These are phyloP conservation scores for Nematostella vectensis DNA, from an alignment of 92 coral and sea anemone genomes.

Conservation along the genomic window DNA sequence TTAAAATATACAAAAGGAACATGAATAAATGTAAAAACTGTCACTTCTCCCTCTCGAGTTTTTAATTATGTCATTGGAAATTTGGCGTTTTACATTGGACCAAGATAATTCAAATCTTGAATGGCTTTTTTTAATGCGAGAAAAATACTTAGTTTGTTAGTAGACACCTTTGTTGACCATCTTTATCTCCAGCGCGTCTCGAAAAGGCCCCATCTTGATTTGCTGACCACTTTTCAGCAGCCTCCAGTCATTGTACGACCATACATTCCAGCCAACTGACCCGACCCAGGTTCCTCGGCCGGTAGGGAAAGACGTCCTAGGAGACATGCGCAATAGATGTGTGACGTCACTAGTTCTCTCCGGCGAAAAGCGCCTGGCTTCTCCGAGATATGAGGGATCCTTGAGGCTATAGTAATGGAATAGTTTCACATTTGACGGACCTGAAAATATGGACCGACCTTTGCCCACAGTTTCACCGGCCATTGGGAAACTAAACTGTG, in stretches of 20 bases:
- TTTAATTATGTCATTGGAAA: no score
- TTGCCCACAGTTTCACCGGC: conserved; percentile 43
- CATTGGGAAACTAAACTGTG: conserved; percentile 10
- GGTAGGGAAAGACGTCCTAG: conserved; percentile 31
- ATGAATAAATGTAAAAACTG: no score
- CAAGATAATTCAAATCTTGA: no score
- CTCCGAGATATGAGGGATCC: conserved; percentile 57
- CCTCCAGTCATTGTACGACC: conserved; percentile 82
- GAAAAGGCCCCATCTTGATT: conserved; percentile 50
- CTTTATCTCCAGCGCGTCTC: conserved; percentile 33
- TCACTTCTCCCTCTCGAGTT: no score
- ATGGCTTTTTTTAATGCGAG: no score
- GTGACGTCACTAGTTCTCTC: conserved; percentile 50
- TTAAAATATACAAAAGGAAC: no score
- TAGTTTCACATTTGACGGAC: conserved; percentile 52
- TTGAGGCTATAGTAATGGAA: conserved; percentile 49
- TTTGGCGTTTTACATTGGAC: no score
- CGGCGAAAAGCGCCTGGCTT: conserved; percentile 19
- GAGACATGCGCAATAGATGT: conserved; percentile 37
- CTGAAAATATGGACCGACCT: conserved; percentile 64
- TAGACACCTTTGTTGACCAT: conserved; percentile 60
- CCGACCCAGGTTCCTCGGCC: conserved; percentile 61
- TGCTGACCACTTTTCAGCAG: conserved; percentile 54
- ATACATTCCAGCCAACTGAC: conserved; percentile 67
- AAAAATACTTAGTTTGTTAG: no score